phyloP scores from a whole-genome alignment of 1,140 invertebrate genomes.

The Trinorchestia longiramus region DNA sequence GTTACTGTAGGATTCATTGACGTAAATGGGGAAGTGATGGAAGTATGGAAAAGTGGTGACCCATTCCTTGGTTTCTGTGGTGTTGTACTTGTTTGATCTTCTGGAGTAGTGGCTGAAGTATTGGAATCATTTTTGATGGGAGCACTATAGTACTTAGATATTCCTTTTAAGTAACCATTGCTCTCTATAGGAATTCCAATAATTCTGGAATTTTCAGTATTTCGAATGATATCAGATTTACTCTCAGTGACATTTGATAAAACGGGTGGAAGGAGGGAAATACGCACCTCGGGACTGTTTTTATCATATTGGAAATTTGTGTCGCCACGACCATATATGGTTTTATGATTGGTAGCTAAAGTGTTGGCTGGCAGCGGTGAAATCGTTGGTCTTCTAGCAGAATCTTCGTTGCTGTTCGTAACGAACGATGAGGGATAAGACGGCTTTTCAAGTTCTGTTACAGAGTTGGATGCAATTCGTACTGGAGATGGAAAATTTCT shows the following conservation, averaged over 20 bases:
- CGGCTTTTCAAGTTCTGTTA: not conserved
- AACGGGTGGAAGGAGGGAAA: conserved; percentile 10
- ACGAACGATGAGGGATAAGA: not conserved
- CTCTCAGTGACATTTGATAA: not conserved
- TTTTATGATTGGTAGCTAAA: not conserved
- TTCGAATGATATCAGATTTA: not conserved
- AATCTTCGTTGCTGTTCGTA: not conserved
- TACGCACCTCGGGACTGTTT: conserved; percentile 8
- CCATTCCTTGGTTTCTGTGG: not conserved
- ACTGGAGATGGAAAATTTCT: not conserved
- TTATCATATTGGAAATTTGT: not conserved
- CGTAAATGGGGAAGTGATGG: conserved; percentile 1
- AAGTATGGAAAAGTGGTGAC: conserved; percentile 20
- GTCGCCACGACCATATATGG: not conserved
- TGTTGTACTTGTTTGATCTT: not conserved
- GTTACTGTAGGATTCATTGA: conserved; percentile 40
- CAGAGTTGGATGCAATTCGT: not conserved
- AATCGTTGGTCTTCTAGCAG: not conserved
- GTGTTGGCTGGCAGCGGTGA: not conserved
- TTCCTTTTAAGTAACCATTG: conserved; percentile 43
- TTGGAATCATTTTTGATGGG: not conserved
- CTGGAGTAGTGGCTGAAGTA: not conserved
- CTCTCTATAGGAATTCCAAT: conserved; percentile 40
- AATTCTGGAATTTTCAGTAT: conserved; percentile 39
- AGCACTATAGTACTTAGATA: not conserved